Evolutionary conservation across 1,140 invertebrate genomes (phyloP).

Genomic region (Platyscapa corneri): DNA sequence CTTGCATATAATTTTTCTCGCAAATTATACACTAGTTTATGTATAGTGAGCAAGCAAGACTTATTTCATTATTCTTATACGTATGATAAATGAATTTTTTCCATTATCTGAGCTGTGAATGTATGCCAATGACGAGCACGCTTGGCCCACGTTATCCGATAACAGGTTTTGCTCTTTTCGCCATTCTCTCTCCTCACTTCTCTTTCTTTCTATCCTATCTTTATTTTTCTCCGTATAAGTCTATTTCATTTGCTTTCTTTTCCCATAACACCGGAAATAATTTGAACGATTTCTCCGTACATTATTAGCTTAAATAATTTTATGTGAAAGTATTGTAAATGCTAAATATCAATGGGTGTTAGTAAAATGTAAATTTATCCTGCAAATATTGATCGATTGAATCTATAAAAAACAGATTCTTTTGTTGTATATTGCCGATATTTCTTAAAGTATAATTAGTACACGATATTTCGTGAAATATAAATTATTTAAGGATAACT

Average conservation of each 20-base stretch:
- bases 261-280: neutral
- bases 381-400: neutral
- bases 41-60: neutral
- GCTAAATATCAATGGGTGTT: too few relatives aligned
- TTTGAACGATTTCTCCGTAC: neutral
- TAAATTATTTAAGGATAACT: too few relatives aligned
- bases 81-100: neutral
- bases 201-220: neutral
- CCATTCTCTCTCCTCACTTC: neutral
- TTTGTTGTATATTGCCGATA: too few relatives aligned
- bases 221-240: neutral
- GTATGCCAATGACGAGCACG: neutral
- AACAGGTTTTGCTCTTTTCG: neutral
- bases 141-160: neutral
- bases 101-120: neutral
- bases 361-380: too few relatives aligned
- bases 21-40: neutral
- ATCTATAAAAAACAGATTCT: neutral
- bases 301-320: neutral
- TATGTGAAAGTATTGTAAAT: too few relatives aligned
- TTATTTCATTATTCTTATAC: neutral
- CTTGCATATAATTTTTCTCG: slow-evolving; percentile 1
- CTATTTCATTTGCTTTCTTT: too few relatives aligned
- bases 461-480: too few relatives aligned
- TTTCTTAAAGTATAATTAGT: too few relatives aligned